Base-by-base conservation (phyloP, 2,888 invertebrate genomes). In the Empis livida region DNA sequence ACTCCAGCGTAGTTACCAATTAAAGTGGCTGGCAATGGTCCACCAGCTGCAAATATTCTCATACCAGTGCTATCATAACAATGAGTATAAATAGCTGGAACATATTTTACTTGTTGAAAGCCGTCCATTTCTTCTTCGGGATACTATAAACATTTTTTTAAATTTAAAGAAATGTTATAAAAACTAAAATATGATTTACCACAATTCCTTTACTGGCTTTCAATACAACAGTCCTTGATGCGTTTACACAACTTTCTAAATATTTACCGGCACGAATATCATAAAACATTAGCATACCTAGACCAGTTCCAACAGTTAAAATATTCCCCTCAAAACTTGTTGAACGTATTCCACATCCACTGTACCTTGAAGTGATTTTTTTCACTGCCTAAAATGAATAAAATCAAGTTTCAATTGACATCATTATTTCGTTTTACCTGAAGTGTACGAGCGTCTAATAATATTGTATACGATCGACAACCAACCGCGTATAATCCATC, bases 81-180 rank as follows among this genome's bases (percentile, higher is more conserved):
- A 66, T 96, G 95, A 3, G 95, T 94, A 70, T 95, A 96, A 60
- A 96, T 91, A 15, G 95, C 95, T 30, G 93, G 85, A 50, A 86
- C 84, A 68, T 94, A 91, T 70, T 89, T 87, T 48, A 85, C 80
- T 58, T 84, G 84, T 71, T 86, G 86, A 60, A 84, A 80, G 5
- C 86, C 86, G 56, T 90, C 88, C 52, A 84, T 79, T 55, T 82
- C 87, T 57, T 88, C 88, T 65, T 90, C 90, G 0, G 88, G 87
- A 70, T 85, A 88, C 89, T 89, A 64, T 17, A 63, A 65, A 55
- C 15, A 39, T 14, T n/a, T 37, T 37, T 8, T 35, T 35, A 4
- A 3, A 13, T 15, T 44, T 17, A 3, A n/a, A n/a, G n/a, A n/a
- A n/a, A n/a, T 10, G 20, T 20, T 44, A 32, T 3, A 17, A 30